Evolutionary conservation across 1,140 invertebrate genomes (phyloP).

Genomic region (Brachionus calyciflorus): DNA sequence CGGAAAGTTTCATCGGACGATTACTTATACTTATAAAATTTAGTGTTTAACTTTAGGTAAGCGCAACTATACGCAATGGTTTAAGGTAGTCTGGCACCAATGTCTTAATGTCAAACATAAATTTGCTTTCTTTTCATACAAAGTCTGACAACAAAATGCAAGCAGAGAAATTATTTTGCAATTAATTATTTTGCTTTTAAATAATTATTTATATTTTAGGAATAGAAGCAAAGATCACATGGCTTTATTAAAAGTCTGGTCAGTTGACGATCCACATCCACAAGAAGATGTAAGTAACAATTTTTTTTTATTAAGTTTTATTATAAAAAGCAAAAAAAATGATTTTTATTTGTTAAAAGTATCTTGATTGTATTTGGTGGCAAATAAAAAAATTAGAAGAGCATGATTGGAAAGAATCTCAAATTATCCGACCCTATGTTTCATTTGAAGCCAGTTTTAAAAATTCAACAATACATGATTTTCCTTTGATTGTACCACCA

Average conservation of each 20-base stretch:
- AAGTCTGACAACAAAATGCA: no score
- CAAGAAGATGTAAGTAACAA: conserved; percentile 77
- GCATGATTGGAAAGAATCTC: conserved; percentile 95
- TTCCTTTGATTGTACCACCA: conserved; percentile 80
- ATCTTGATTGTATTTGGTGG: conserved; percentile 93
- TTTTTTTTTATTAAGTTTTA: background rate
- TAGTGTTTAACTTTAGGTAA: no score
- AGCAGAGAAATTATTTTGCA: no score
- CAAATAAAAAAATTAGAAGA: conserved; percentile 85
- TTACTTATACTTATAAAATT: no score
- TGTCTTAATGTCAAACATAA: no score
- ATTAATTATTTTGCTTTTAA: no score
- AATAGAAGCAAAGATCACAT: conserved; percentile 87
- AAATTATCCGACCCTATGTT: conserved; percentile 88
- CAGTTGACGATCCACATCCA: conserved; percentile 81
- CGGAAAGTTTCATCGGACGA: no score
- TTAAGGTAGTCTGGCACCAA: no score
- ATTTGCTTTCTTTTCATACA: no score
- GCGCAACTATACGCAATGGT: no score
- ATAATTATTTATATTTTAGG: conserved; percentile 61
- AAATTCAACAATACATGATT: conserved; percentile 68
- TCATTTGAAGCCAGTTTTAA: conserved; percentile 90
- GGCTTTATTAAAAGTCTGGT: conserved; percentile 85
- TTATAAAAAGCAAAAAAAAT: background rate
- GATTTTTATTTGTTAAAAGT: conserved; percentile 59